These are phyloP conservation scores for Ictalurus furcatus DNA, from an alignment of 2,113 vertebrate genomes.

Conservation along the genomic window DNA sequence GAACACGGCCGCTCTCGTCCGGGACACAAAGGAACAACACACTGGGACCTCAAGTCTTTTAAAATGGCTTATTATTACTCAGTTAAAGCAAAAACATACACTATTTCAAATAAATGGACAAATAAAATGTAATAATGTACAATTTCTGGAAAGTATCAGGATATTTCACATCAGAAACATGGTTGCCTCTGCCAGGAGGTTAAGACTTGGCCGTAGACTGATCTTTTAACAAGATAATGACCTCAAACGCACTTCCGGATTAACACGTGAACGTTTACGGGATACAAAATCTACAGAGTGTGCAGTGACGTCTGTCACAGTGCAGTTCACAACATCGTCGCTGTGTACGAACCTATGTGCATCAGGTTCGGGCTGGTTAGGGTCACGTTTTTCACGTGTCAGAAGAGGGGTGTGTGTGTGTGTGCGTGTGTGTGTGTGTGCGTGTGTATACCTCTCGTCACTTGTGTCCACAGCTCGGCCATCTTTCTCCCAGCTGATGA, in stretches of 20 bases:
- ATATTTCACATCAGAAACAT: neutral
- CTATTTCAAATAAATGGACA: no score
- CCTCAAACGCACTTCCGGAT: neutral
- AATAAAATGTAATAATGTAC: no score
- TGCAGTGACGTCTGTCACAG: neutral
- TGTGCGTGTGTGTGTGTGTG: neutral
- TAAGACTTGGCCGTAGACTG: neutral
- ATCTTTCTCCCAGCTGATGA: slow-evolving; percentile 96
- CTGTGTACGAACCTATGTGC: neutral
- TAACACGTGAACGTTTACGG: neutral
- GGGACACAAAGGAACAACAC: neutral
- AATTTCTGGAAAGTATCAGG: neutral
- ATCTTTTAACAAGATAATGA: neutral
- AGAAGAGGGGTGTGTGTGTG: slow-evolving; percentile 27
- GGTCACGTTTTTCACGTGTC: no score
- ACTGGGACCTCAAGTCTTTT: no score
- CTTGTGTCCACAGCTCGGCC: slow-evolving; percentile 81
- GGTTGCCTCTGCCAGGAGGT: neutral
- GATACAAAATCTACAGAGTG: neutral
- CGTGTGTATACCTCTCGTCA: slow-evolving; percentile 82
- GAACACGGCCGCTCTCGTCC: no score
- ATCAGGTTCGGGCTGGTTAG: no score
- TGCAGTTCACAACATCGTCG: neutral
- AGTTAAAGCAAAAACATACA: no score
- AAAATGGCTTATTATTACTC: no score